Percentiles rank a stretch among this genome's conserved stretches.
Evolutionary conservation across 2,797 vertebrate species (phyloP).

Genomic region (Anabacerthia variegaticeps): DNA sequence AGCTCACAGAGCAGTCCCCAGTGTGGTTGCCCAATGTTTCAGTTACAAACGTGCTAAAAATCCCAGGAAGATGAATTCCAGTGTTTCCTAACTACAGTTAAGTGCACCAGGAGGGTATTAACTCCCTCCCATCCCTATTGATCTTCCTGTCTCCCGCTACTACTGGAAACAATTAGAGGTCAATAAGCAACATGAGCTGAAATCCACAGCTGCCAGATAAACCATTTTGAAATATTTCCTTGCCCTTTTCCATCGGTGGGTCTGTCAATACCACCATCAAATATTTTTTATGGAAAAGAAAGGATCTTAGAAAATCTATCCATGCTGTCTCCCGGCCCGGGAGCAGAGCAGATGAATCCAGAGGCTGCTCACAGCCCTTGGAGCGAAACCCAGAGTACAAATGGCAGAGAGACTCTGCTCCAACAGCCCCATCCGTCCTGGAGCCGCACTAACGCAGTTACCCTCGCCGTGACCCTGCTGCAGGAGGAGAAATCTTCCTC

Average conservation of each 20-base stretch:
- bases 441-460: neutral
- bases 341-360: neutral
- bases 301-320: neutral
- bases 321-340: fast-evolving
- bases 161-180: constrained; percentile 74
- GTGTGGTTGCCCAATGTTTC: fast-evolving
- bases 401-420: neutral
- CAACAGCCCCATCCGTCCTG: neutral
- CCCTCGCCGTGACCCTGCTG: neutral
- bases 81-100: constrained; percentile 14
- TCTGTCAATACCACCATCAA: neutral
- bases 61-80: constrained; percentile 20
- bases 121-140: constrained; percentile 59
- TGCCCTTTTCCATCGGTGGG: constrained; percentile 31
- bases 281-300: neutral
- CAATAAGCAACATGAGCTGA: constrained; percentile 61
- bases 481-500: neutral
- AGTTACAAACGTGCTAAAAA: neutral
- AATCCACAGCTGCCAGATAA: constrained; percentile 69
- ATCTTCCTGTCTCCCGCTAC: constrained; percentile 55
- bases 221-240: constrained; percentile 57
- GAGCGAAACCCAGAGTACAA: neutral
- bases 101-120: constrained; percentile 37
- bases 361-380: neutral
- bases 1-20: fast-evolving